Conservation (phyloP, 2,113 vertebrate species). For the Ceyx melanurus region DNA sequence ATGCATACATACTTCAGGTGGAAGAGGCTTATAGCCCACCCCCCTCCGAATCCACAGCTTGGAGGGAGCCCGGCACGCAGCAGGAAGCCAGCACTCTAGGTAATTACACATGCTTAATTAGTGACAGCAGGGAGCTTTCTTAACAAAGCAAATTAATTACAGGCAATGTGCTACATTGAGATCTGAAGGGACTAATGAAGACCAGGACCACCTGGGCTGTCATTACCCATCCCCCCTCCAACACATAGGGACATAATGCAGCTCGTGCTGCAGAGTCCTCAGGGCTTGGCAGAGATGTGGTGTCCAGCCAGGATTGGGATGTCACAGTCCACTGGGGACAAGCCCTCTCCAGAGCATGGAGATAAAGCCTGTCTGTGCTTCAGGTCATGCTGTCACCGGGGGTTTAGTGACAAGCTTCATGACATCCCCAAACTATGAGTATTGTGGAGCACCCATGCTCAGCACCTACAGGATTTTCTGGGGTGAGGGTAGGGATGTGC, state of each 20-base stretch:
- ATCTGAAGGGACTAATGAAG: not conserved
- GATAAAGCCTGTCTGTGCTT: not conserved
- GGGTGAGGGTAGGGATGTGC: accelerated
- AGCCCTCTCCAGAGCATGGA: not conserved
- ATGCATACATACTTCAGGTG: too few relatives aligned
- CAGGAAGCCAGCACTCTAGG: not conserved
- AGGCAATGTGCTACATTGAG: not conserved
- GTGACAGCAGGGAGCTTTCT: not conserved
- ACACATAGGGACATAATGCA: not conserved
- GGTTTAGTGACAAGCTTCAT: not conserved
- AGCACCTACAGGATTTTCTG: not conserved
- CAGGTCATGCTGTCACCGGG: not conserved
- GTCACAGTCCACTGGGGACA: not conserved
- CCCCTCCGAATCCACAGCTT: not conserved
- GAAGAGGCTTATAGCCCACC: not conserved
- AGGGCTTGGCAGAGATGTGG: accelerated
- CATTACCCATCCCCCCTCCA: not conserved
- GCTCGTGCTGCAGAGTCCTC: not conserved
- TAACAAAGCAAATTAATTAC: constrained; percentile 43
- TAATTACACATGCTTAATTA: constrained; percentile 40
- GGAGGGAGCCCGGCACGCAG: not conserved
- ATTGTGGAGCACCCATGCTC: not conserved
- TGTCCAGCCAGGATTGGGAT: not conserved
- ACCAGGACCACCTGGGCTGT: not conserved
- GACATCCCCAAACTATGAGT: accelerated